Evolutionary conservation across 2,113 vertebrate genomes (phyloP).

Genomic region (Ailuropoda melanoleuca): DNA sequence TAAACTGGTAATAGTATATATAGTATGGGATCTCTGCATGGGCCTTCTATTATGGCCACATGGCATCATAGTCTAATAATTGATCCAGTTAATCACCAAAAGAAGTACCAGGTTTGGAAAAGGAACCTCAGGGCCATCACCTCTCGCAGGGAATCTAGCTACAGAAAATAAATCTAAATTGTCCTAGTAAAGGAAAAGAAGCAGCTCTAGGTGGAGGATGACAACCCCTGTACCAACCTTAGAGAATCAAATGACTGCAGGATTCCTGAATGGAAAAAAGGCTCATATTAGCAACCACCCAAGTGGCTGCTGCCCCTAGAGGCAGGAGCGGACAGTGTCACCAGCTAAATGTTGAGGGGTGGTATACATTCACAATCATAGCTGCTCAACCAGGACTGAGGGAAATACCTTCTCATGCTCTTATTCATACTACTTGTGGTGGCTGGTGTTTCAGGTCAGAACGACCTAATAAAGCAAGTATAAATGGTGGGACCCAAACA

Average conservation of each 20-base stretch:
- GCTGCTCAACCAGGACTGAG: background rate
- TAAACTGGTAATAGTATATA: background rate
- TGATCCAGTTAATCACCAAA: background rate
- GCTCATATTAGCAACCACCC: background rate
- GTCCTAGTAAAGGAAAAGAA: background rate
- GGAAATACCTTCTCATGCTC: background rate
- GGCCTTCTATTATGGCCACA: background rate
- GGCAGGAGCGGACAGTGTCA: background rate
- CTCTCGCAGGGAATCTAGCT: background rate
- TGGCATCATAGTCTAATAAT: background rate
- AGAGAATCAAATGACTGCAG: background rate
- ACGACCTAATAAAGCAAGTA: background rate
- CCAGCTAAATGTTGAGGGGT: background rate
- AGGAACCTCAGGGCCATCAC: background rate
- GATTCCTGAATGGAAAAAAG: background rate
- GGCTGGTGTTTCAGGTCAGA: background rate
- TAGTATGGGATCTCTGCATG: background rate
- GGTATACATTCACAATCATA: background rate
- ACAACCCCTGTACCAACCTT: background rate
- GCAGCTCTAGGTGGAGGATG: background rate
- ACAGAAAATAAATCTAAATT: background rate
- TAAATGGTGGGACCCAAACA: background rate
- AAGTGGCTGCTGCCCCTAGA: background rate
- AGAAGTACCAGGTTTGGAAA: background rate
- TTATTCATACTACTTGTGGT: background rate